phyloP scores from a whole-genome alignment of 2,888 invertebrate genomes.

The Sicus ferrugineus region DNA sequence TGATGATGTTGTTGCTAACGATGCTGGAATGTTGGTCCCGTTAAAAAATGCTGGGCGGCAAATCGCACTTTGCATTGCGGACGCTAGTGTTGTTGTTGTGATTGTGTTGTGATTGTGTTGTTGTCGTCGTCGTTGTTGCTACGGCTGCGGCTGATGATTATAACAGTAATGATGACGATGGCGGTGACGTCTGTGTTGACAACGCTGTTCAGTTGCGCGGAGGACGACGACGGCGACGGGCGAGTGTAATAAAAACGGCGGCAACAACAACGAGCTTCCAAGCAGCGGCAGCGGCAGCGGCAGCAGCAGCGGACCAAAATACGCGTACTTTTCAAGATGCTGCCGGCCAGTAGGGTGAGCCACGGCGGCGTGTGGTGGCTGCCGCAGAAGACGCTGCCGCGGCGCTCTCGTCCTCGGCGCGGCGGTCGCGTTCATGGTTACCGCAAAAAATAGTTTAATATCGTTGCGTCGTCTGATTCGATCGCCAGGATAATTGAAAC shows the following conservation, averaged over 20 bases:
- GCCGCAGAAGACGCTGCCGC: neutral
- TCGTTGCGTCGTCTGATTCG: conserved; percentile 64
- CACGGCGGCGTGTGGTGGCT: neutral
- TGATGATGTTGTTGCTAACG: conserved; percentile 22
- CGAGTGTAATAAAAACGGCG: conserved; percentile 1
- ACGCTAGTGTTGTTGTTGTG: neutral
- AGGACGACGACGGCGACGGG: conserved; percentile 15
- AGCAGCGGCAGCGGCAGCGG: no score
- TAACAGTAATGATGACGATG: conserved; percentile 22
- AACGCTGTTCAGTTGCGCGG: neutral
- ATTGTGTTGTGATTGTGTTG: no score
- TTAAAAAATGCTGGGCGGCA: conserved; percentile 26
- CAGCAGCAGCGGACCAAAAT: neutral
- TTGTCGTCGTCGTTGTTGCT: neutral
- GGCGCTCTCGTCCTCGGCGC: conserved; percentile 43
- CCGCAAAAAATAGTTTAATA: conserved; percentile 65
- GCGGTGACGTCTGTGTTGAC: conserved; percentile 28
- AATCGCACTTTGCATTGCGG: conserved; percentile 20
- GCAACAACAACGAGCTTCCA: neutral
- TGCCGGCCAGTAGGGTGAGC: neutral
- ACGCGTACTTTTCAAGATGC: neutral
- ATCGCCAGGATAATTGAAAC: conserved; percentile 52
- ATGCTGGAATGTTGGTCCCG: conserved; percentile 20
- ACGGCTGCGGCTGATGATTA: neutral
- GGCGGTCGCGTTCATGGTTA: conserved; percentile 64